phyloP scores from a whole-genome alignment of 2,113 vertebrate genomes.

The Tachuris rubrigastra region DNA sequence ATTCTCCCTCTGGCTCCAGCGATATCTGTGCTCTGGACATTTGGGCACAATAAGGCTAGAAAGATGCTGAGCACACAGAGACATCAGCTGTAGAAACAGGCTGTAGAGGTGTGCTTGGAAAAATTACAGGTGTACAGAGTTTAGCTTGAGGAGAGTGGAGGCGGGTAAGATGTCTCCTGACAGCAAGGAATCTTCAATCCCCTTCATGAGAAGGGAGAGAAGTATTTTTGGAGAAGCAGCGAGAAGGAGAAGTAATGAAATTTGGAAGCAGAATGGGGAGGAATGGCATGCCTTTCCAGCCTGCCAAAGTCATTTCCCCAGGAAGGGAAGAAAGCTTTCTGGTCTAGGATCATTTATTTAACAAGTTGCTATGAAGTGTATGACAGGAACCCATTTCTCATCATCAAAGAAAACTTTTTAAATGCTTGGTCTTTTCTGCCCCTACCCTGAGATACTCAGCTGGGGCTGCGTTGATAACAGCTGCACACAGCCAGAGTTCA shows the following conservation, averaged over 20 bases:
- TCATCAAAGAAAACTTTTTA: not conserved
- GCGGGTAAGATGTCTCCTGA: not conserved
- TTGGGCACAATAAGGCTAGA: not conserved
- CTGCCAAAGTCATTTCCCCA: not conserved
- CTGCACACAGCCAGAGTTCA: not conserved
- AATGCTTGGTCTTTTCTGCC: not conserved
- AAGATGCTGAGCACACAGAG: not conserved
- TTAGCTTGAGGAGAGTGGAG: not conserved
- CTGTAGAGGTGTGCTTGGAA: not conserved
- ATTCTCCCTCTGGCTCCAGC: not conserved
- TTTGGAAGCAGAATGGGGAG: not conserved
- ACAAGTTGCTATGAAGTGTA: not conserved
- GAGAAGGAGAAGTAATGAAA: not conserved
- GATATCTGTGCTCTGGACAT: fast-evolving
- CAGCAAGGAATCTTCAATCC: not conserved
- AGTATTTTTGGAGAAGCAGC: not conserved
- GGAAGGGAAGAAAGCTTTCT: not conserved
- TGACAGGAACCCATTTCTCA: not conserved
- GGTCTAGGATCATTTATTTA: not conserved
- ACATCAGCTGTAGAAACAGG: not conserved
- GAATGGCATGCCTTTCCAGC: not conserved
- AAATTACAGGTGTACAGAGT: not conserved
- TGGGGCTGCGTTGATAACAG: not conserved
- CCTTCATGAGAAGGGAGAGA: not conserved
- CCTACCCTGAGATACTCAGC: not conserved